Conservation (phyloP, 2,888 invertebrate species). For the Keiferia lycopersicella region DNA sequence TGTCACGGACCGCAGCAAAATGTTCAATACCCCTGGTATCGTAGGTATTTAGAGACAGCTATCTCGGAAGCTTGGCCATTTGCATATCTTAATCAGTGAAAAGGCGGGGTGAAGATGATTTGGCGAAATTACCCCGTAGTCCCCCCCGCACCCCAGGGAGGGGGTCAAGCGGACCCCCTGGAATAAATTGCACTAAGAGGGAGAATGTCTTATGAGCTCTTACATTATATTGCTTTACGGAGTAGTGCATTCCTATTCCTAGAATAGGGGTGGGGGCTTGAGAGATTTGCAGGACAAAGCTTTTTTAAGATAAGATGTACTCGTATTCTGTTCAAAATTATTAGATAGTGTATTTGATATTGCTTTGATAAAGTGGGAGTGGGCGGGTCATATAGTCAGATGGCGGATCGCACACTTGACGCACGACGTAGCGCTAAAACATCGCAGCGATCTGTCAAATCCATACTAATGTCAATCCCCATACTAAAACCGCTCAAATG, state of each 20-base stretch:
- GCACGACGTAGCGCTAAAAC: no score
- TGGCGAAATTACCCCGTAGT: slow-evolving; percentile 52
- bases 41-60: slow-evolving; percentile 45
- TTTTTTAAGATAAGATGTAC: not conserved
- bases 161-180: slow-evolving; percentile 38
- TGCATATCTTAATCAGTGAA: slow-evolving; percentile 75
- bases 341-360: not conserved
- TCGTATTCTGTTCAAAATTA: not conserved
- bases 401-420: no score
- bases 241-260: not conserved
- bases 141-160: slow-evolving; percentile 10
- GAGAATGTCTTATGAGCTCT: slow-evolving; percentile 67
- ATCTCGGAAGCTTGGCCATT: slow-evolving; percentile 55
- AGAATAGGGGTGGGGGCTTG: not conserved
- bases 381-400: no score
- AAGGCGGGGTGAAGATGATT: slow-evolving; percentile 76
- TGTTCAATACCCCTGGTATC: slow-evolving; percentile 39
- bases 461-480: no score
- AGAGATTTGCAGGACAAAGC: not conserved
- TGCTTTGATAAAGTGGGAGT: no score
- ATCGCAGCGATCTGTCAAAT: no score
- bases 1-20: slow-evolving; percentile 27
- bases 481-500: no score
- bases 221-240: slow-evolving; percentile 53
- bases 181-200: slow-evolving; percentile 65